phyloP scores from a whole-genome alignment of 2,888 invertebrate species.

The Archips xylosteana region DNA sequence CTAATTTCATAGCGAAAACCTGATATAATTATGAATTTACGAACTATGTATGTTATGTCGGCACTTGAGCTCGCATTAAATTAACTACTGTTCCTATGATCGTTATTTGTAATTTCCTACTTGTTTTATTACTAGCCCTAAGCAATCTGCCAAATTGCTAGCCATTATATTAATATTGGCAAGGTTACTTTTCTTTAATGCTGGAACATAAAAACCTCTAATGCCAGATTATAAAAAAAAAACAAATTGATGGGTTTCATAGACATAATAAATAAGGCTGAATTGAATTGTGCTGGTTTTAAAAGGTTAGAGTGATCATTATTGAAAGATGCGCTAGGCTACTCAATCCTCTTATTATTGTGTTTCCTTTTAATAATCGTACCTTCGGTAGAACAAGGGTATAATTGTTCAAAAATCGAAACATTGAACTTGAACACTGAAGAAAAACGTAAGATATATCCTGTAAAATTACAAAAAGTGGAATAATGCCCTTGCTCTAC shows the following conservation, averaged over 20 bases:
- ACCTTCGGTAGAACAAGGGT: too few relatives aligned
- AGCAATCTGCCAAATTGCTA: constrained; percentile 30
- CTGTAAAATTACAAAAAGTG: too few relatives aligned
- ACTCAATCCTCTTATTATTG: too few relatives aligned
- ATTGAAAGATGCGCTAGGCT: too few relatives aligned
- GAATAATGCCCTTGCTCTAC: too few relatives aligned
- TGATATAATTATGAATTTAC: not conserved
- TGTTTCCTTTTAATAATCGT: too few relatives aligned
- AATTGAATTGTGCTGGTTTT: not conserved
- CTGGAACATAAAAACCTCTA: not conserved
- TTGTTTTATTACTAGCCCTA: constrained; percentile 6
- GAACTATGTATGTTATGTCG: not conserved
- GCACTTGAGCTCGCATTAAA: not conserved
- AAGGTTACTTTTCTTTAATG: constrained; percentile 24
- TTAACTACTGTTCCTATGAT: constrained; percentile 7
- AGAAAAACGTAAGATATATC: too few relatives aligned
- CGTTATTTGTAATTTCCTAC: constrained; percentile 29
- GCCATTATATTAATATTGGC: constrained; percentile 10
- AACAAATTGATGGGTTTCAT: not conserved
- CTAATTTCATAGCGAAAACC: constrained; percentile 1
- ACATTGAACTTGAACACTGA: not conserved
- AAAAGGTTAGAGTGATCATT: not conserved
- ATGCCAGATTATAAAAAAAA: not conserved
- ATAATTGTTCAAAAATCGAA: too few relatives aligned
- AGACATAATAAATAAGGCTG: not conserved